phyloP scores from a whole-genome alignment of 2,888 invertebrate genomes.

The Synanthedon vespiformis region DNA sequence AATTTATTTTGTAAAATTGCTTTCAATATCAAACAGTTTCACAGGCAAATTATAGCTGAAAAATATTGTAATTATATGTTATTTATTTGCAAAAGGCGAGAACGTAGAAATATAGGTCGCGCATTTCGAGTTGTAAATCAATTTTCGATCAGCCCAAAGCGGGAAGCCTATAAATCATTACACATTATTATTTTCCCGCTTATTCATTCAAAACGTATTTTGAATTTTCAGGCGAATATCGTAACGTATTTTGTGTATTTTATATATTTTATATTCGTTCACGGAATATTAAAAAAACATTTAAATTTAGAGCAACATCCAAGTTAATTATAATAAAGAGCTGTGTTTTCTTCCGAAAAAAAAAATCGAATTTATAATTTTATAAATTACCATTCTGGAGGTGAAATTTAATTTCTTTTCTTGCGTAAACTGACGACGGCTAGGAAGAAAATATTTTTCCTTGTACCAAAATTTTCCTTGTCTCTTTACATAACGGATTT shows the following conservation, averaged over 20 bases:
- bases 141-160: slow-evolving; percentile 26
- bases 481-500: too few relatives aligned
- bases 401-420: too few relatives aligned
- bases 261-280: too few relatives aligned
- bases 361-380: too few relatives aligned
- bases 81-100: slow-evolving; percentile 16
- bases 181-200: slow-evolving; percentile 2
- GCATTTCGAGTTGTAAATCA: slow-evolving; percentile 24
- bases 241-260: neutral
- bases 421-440: too few relatives aligned
- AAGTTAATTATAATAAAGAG: too few relatives aligned
- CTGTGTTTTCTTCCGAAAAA: too few relatives aligned
- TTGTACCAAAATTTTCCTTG: too few relatives aligned
- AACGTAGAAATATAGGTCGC: neutral
- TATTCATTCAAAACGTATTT: slow-evolving; percentile 10
- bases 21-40: neutral
- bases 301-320: too few relatives aligned
- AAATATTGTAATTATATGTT: neutral
- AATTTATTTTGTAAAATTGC: neutral
- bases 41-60: neutral
- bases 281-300: too few relatives aligned
- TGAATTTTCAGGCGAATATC: neutral
- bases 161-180: slow-evolving; percentile 17
- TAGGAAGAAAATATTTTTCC: too few relatives aligned
- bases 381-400: too few relatives aligned